Evolutionary conservation across 2,888 invertebrate species (phyloP).

Genomic region (Polyploca ridens): DNA sequence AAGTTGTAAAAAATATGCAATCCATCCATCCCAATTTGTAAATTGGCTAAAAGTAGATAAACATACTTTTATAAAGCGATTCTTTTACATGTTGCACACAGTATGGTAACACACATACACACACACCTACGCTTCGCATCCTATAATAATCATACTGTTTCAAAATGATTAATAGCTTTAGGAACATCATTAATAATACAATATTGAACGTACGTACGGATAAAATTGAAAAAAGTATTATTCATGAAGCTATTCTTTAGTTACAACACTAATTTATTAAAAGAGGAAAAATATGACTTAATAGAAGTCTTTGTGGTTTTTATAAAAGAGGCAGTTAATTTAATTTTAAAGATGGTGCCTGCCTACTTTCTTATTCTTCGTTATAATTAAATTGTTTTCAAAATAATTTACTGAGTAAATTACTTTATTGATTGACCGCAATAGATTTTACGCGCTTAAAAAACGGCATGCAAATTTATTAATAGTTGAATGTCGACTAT

Average conservation of each 20-base stretch:
- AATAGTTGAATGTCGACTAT: not conserved
- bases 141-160: constrained; percentile 31
- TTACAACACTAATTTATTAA: not conserved
- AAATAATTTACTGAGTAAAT: not conserved
- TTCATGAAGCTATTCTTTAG: not conserved
- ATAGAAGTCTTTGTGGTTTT: not conserved
- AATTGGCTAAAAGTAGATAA: not conserved
- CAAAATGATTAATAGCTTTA: constrained; percentile 36
- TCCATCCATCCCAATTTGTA: not conserved
- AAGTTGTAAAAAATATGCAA: too few species aligned
- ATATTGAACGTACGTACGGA: constrained; percentile 15
- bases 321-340: not conserved
- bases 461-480: too few species aligned
- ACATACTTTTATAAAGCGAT: not conserved
- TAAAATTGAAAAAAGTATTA: constrained; percentile 2
- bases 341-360: not conserved
- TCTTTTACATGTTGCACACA: not conserved
- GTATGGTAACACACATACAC: constrained; percentile 18
- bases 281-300: not conserved
- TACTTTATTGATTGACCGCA: too few species aligned
- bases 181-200: constrained; percentile 28
- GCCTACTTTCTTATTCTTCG: not conserved
- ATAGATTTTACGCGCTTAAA: too few species aligned
- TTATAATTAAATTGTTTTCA: not conserved
- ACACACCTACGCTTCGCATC: constrained; percentile 23